Conservation (phyloP, 2,888 invertebrate genomes). For the Agelastica alni region DNA sequence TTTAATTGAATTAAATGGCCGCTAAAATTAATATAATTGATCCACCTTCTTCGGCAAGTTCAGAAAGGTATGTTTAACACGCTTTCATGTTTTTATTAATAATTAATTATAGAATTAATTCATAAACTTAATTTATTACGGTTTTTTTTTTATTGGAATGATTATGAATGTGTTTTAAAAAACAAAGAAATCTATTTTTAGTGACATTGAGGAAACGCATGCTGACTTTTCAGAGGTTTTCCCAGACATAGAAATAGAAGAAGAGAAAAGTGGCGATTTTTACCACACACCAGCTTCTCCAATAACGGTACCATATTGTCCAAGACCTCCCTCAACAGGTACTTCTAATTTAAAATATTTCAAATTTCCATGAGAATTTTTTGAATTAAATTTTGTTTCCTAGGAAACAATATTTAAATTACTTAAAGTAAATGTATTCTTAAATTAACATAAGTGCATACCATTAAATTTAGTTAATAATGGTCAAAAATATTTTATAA, state of each 20-base stretch:
- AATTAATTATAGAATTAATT: too few relatives aligned
- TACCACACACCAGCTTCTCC: slow-evolving; percentile 72
- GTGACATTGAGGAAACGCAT: slow-evolving; percentile 65
- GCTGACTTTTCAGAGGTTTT: slow-evolving; percentile 68
- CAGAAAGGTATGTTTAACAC: slow-evolving; percentile 78
- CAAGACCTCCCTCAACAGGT: slow-evolving; percentile 77
- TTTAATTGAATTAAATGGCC: slow-evolving; percentile 53
- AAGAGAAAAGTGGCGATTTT: slow-evolving; percentile 54
- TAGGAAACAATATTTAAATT: too few relatives aligned
- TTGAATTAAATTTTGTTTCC: too few relatives aligned
- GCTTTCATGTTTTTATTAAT: too few relatives aligned
- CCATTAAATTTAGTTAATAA: too few relatives aligned
- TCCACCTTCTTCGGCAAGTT: slow-evolving; percentile 88
- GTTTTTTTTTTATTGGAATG: too few relatives aligned
- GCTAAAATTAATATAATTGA: slow-evolving; percentile 69
- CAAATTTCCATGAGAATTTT: too few relatives aligned
- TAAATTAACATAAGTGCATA: too few relatives aligned
- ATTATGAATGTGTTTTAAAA: background rate
- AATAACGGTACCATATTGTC: slow-evolving; percentile 75
- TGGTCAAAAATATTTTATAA: too few relatives aligned
- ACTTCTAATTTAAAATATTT: slow-evolving; percentile 23
- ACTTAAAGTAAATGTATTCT: too few relatives aligned
- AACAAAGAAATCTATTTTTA: slow-evolving; percentile 35
- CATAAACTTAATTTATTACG: too few relatives aligned
- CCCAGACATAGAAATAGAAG: slow-evolving; percentile 54